Evolutionary conservation across 2,888 invertebrate genomes (phyloP), one percentile per base, ranked within the genome.

Genomic region (Lasius fuliginosus): DNA sequence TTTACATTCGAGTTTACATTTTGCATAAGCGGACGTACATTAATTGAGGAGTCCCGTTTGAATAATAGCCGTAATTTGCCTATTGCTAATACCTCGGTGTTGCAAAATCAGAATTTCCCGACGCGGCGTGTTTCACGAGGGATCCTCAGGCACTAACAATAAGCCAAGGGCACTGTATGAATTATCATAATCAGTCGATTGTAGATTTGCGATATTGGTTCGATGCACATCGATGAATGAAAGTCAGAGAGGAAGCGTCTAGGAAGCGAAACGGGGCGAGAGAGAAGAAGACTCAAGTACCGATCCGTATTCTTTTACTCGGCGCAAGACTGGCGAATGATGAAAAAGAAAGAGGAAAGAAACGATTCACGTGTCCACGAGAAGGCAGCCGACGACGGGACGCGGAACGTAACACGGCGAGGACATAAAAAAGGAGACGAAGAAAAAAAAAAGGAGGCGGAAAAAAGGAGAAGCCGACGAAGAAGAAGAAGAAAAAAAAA

Each of bases 401-500:
- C 18, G 23, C 9, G 30, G 27, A 56, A 58, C n/a, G 33, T 53
- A 69, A 53, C 58, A 60, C 33, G 49, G 33, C 46, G 42, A 58
- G 56, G 67, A 68, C 36, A 27, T 11, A 42, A 33, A 36, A 75
- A 62, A 33, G 12, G 56, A 60, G 27, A 36, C n/a, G 36, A 36
- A 36, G 5, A 36, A 33, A 23, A 67, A 9, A 68, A 60, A 74
- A 73, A 77, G 15, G 15, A 23, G 23, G 46, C 69, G 46, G 33
- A 23, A 40, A 42, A 11, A 36, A 65, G 46, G 73, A 62, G 40
- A 40, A 40, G 42, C n/a, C 15, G 33, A 9, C 27, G 46, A 77
- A 73, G 65, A 67, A 3, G 36, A 4, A 36, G 6, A 53, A n/a
- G 6, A 15, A 74, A 84, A 83, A 74, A 77, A 83, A 83, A 82